phyloP scores from a whole-genome alignment of 2,797 vertebrate species.

The Pantherophis alleghaniensis region DNA sequence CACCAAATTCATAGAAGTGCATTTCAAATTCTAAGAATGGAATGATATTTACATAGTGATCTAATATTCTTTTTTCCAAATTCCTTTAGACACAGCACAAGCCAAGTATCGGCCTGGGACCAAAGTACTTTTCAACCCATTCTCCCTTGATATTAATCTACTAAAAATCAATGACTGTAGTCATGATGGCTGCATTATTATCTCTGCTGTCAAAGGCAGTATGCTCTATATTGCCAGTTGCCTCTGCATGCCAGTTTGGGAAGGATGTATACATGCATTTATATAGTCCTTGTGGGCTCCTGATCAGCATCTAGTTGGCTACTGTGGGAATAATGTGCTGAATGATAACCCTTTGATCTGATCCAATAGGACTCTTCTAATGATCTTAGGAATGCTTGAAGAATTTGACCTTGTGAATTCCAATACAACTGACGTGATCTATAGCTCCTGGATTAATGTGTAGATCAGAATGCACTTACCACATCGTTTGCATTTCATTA shows the following conservation, averaged over 20 bases:
- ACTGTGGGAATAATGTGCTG: neutral
- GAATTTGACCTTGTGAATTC: slow-evolving; percentile 3
- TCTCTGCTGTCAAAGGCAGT: neutral
- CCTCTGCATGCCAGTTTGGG: neutral
- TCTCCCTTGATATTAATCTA: neutral
- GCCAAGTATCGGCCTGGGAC: neutral
- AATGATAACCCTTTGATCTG: neutral
- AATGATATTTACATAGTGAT: neutral
- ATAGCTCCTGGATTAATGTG: neutral
- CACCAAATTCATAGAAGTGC: neutral
- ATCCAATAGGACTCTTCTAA: neutral
- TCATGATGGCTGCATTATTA: neutral
- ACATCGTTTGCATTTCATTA: neutral
- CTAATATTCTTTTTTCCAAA: neutral
- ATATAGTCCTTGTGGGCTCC: neutral
- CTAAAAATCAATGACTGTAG: neutral
- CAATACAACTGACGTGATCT: neutral
- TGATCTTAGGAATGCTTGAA: neutral
- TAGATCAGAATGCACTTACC: neutral
- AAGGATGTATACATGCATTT: no score
- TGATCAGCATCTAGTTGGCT: neutral
- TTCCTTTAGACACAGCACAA: neutral
- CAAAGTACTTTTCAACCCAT: neutral
- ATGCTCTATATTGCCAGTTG: neutral
- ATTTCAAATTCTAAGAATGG: neutral